Evolutionary conservation across 2,113 vertebrate species (phyloP), one percentile per base, ranked within the genome.

Genomic region (Heterocephalus glaber): DNA sequence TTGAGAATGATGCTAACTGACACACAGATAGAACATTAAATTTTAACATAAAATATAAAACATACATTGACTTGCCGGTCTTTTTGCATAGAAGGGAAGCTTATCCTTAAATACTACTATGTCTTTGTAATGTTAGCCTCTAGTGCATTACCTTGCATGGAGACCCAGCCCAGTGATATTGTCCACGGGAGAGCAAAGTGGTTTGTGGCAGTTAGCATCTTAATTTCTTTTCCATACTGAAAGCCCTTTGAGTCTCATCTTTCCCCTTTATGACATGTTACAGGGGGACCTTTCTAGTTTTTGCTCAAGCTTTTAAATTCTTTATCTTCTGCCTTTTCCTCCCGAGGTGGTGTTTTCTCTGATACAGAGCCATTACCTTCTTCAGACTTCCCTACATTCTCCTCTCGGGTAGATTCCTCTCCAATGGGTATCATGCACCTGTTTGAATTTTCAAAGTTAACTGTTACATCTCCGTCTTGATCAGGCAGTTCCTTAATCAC

Each of bases 401-500:
- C 99, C 97, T 99, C 99, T 77, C 97, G 98, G 95, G 98, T 97
- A 17, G 97, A 81, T 92, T 99, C 98, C 98, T 99, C 99, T 96
- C 98, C 98, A 97, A 98, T 98, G 63, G 99, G 98, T 96, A 99
- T 93, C 5, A 99, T 99, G 86, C 99, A 99, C 87, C 99, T 99
- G 87, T 99, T 99, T 97, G 99, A 99, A 95, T 98, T 99, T 98
- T 99, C 99, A 98, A 99, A 99, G 98, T 98, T 99, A 97, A 99
- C 98, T 72, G 99, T 98, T 98, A 98, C 97, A 97, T 99, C 98
- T 96, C 98, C 98, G 98, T 98, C 99, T 99, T 99, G 99, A 95
- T 99, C 99, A 60, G 98, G 98, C 96, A 99, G 99, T 98, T 99
- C 99, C 96, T 99, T 99, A 97, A 99, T 99, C 95, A 99, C 99